A percentile compares a stretch with the other conserved stretches of the same genome.
Evolutionary conservation across 2,113 vertebrate genomes (phyloP).

Genomic region (Hylia prasina): DNA sequence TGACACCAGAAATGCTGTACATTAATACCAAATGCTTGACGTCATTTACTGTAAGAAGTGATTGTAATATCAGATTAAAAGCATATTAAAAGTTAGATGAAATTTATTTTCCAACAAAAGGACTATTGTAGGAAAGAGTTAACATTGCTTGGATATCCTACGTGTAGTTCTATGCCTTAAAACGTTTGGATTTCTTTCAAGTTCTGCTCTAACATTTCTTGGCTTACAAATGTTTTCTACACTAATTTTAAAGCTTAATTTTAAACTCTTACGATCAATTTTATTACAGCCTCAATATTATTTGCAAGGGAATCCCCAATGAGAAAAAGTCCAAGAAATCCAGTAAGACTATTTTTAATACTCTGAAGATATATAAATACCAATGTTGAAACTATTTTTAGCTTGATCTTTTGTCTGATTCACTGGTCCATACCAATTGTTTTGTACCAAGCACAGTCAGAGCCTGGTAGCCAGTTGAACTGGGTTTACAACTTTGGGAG

Average conservation of each 20-base stretch:
- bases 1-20: not conserved
- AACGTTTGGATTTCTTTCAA: conserved; percentile 24
- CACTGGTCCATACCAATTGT: not conserved
- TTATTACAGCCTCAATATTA: not conserved
- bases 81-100: not conserved
- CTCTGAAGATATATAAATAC: conserved; percentile 17
- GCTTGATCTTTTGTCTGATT: conserved; percentile 35
- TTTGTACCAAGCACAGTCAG: not conserved
- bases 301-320: not conserved
- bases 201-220: not conserved
- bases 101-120: not conserved
- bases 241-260: not conserved
- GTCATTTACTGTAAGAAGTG: not conserved
- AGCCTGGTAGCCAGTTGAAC: conserved; percentile 42
- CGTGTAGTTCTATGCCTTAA: not conserved
- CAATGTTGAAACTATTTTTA: conserved; percentile 2
- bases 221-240: not conserved
- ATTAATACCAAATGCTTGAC: not conserved
- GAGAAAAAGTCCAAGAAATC: not conserved
- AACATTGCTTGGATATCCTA: not conserved
- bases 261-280: conserved; percentile 1
- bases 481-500: conserved; percentile 52
- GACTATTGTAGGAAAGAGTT: not conserved
- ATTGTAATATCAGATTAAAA: not conserved
- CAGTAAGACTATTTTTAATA: not conserved